phyloP scores from a whole-genome alignment of 2,888 invertebrate genomes.

The Phyto melanocephala region DNA sequence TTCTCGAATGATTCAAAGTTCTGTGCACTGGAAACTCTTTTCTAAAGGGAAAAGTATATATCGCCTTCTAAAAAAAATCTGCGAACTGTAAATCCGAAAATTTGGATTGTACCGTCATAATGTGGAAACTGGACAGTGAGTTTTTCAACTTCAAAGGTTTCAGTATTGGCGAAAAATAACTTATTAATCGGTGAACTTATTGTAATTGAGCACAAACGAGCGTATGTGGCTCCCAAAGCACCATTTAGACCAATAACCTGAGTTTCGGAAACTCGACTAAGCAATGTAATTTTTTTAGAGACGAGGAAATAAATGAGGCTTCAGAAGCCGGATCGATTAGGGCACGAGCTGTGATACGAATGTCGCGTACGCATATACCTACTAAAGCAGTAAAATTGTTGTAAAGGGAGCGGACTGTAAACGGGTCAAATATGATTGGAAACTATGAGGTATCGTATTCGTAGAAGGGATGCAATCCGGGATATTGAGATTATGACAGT shows the following conservation, averaged over 20 bases:
- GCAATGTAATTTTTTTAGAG: conserved; percentile 7
- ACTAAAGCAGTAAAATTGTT: conserved; percentile 33
- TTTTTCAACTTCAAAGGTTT: conserved; percentile 24
- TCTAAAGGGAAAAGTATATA: not conserved
- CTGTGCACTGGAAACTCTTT: not conserved
- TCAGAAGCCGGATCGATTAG: conserved; percentile 49
- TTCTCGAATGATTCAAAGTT: not conserved
- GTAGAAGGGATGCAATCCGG: too few species aligned
- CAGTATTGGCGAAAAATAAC: not conserved
- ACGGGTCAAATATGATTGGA: not conserved
- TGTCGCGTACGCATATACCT: not conserved
- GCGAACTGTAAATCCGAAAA: too few species aligned
- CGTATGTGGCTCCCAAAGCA: not conserved
- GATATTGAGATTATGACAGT: too few species aligned
- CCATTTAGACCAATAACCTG: conserved; percentile 9
- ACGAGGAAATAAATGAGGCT: conserved; percentile 37
- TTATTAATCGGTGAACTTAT: not conserved
- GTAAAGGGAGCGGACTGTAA: not conserved
- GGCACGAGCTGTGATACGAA: conserved; percentile 5
- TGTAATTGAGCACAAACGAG: not conserved
- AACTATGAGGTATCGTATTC: too few species aligned
- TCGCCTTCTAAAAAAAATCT: not conserved
- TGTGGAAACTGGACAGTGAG: conserved; percentile 39
- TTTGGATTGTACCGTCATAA: too few species aligned
- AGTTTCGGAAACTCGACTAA: conserved; percentile 8